These are phyloP conservation scores for Pogonus chalceus DNA, from an alignment of 1,140 invertebrate genomes.

Conservation along the genomic window DNA sequence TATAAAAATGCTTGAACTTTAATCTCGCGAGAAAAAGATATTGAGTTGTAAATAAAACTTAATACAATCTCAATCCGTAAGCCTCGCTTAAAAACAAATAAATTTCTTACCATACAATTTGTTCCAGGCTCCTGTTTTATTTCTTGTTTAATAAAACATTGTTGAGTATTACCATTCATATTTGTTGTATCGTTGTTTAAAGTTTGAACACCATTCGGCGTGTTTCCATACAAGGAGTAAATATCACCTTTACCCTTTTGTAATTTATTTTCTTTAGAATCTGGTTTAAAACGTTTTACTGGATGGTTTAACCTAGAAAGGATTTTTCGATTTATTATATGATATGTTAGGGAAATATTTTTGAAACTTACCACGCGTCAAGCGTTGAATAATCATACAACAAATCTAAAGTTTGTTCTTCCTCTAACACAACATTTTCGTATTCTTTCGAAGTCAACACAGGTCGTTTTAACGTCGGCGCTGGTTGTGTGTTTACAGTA, in stretches of 20 bases:
- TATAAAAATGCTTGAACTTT: too few relatives aligned
- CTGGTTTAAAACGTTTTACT: slow-evolving; percentile 68
- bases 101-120: background rate
- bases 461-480: slow-evolving; percentile 53
- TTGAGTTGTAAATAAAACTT: background rate
- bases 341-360: background rate
- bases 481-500: slow-evolving; percentile 14
- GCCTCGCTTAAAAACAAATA: background rate
- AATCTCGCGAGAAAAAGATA: slow-evolving; percentile 8
- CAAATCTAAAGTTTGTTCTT: slow-evolving; percentile 67
- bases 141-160: slow-evolving; percentile 30
- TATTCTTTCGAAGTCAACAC: slow-evolving; percentile 59
- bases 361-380: slow-evolving; percentile 61
- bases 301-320: slow-evolving; percentile 67
- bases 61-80: background rate
- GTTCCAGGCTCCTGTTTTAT: slow-evolving; percentile 39
- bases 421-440: slow-evolving; percentile 61
- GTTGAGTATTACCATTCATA: slow-evolving; percentile 17
- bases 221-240: slow-evolving; percentile 43
- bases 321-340: slow-evolving; percentile 10
- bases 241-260: slow-evolving; percentile 35
- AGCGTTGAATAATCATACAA: slow-evolving; percentile 81
- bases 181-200: slow-evolving; percentile 20
- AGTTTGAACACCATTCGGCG: slow-evolving; percentile 39
- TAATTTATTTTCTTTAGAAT: slow-evolving; percentile 30